A percentile compares a stretch with the other conserved stretches of the same genome.
These are phyloP conservation scores for Otolemur garnettii DNA, from an alignment of 2,113 vertebrate species.

Conservation along the genomic window DNA sequence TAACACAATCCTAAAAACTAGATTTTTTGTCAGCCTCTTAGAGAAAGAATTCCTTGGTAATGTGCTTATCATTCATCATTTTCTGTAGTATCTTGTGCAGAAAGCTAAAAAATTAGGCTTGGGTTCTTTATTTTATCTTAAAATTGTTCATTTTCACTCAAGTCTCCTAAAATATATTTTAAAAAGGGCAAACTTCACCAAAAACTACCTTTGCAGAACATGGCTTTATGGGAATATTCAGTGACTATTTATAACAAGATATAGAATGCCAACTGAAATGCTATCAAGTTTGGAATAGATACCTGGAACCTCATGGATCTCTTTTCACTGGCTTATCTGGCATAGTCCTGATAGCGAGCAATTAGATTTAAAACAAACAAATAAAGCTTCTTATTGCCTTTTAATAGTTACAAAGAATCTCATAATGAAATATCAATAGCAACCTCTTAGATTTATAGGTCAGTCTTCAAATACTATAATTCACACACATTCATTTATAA, in stretches of 20 bases:
- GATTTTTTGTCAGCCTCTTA: neutral
- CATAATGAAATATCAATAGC: neutral
- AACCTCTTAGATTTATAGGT: neutral
- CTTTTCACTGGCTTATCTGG: slow-evolving; percentile 23
- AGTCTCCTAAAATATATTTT: neutral
- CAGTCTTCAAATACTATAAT: slow-evolving; percentile 15
- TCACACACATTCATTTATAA: neutral
- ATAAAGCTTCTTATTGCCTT: neutral
- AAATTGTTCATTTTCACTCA: neutral
- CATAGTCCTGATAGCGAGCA: neutral
- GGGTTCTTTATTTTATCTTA: neutral
- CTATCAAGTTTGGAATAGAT: neutral
- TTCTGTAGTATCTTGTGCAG: slow-evolving; percentile 16
- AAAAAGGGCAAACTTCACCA: neutral
- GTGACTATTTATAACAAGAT: neutral
- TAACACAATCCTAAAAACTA: neutral
- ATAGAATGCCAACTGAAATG: neutral
- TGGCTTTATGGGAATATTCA: neutral
- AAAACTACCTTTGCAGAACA: neutral
- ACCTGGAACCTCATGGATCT: neutral
- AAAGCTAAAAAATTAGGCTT: neutral
- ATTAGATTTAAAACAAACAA: neutral
- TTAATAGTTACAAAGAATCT: neutral
- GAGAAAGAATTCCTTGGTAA: neutral
- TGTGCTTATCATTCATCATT: neutral